Evolutionary conservation across 2,113 vertebrate species (phyloP).

Genomic region (Apistogramma diplotaenia): DNA sequence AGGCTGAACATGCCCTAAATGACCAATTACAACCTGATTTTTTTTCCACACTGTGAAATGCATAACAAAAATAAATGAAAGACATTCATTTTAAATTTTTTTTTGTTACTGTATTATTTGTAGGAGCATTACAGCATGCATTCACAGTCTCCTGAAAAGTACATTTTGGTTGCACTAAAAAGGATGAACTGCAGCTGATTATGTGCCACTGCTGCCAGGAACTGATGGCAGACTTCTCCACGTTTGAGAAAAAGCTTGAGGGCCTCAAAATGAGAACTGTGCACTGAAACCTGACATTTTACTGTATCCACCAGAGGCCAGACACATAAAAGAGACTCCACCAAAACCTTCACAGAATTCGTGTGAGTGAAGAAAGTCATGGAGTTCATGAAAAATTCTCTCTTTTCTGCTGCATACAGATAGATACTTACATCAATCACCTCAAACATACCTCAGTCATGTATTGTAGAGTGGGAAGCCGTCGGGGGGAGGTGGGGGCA

Average conservation of each 20-base stretch:
- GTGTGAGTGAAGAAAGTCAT: constrained; percentile 41
- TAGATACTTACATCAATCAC: constrained; percentile 39
- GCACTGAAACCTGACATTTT: constrained; percentile 47
- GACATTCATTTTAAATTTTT: neutral
- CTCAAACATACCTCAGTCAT: constrained; percentile 39
- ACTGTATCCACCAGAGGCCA: constrained; percentile 47
- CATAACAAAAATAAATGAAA: neutral
- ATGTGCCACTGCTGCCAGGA: neutral
- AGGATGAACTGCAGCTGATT: neutral
- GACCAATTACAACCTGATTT: neutral
- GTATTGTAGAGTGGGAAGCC: neutral
- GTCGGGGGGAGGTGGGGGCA: neutral
- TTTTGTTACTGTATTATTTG: accelerated
- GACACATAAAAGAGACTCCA: constrained; percentile 48
- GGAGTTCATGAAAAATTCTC: constrained; percentile 59
- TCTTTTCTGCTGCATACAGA: constrained; percentile 54
- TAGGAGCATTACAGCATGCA: neutral
- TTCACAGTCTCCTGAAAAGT: neutral
- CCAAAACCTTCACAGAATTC: constrained; percentile 55
- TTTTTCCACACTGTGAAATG: neutral
- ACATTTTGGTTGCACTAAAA: neutral
- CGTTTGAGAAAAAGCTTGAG: constrained; percentile 15
- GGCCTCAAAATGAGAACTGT: constrained; percentile 18
- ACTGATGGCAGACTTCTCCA: neutral
- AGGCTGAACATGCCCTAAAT: neutral